These are phyloP conservation scores for Strigamia transsilvanica DNA, from an alignment of 2,888 invertebrate genomes.

Conservation along the genomic window DNA sequence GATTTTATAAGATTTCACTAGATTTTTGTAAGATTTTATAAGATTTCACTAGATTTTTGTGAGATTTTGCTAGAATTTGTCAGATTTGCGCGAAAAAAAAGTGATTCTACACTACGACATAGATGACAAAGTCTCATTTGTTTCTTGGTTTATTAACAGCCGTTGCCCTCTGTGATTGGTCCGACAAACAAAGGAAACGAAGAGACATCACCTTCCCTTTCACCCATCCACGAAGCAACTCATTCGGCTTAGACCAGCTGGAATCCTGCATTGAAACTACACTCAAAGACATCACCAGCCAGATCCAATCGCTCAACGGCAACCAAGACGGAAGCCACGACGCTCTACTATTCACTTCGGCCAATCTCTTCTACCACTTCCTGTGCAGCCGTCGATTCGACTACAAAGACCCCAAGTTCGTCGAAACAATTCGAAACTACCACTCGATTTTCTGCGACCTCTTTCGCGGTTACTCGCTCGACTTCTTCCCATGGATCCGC, in stretches of 20 bases:
- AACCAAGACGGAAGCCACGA: constrained; percentile 72
- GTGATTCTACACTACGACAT: no score
- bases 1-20: no score
- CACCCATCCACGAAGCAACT: constrained; percentile 77
- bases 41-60: no score
- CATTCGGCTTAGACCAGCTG: constrained; percentile 76
- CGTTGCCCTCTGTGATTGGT: constrained; percentile 87
- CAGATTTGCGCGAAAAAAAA: no score
- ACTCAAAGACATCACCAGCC: constrained; percentile 57
- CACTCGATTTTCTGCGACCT: constrained; percentile 92
- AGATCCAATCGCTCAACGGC: background rate
- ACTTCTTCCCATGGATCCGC: constrained; percentile 82
- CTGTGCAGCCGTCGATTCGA: constrained; percentile 80
- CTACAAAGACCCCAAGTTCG: constrained; percentile 73
- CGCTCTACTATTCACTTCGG: constrained; percentile 75
- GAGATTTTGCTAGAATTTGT: no score
- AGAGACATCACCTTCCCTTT: constrained; percentile 82
- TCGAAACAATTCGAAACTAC: constrained; percentile 74
- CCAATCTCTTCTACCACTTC: constrained; percentile 85
- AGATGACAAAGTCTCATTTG: no score
- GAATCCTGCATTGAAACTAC: constrained; percentile 74
- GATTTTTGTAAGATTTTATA: no score
- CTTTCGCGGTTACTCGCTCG: constrained; percentile 86
- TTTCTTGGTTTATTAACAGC: constrained; percentile 68
- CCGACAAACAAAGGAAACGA: constrained; percentile 79